Evolutionary conservation across 2,797 vertebrate genomes (phyloP), one percentile per base, ranked within the genome.

Genomic region (Chromis chromis): DNA sequence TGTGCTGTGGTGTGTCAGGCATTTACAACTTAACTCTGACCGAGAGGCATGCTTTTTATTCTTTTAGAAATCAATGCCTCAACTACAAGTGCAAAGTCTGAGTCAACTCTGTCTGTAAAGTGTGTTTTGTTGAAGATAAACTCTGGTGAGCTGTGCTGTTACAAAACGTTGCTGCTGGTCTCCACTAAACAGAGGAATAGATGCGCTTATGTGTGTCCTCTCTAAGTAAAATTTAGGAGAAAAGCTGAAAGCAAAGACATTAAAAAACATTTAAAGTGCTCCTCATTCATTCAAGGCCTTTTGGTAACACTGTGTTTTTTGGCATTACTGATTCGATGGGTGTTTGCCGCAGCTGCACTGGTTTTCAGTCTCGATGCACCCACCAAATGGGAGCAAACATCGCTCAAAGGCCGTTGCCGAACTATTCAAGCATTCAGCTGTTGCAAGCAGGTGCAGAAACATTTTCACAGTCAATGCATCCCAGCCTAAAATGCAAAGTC

Each of bases 401-500:
- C 33, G 57, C 79, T 75, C 65, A 49, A 52, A 82, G 65, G 58
- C 57, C 10, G 6, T 6, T 25, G 55, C 70, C 14, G 2, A 48
- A 46, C 56, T 65, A 19, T 57, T 76, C 48, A 56, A 74, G 67
- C 78, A 60, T 83, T 79, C 67, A 79, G 5, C 80, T 81, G 73
- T 70, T 80, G 74, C 63, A 73, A 77, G 65, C 68, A 25, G 62
- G 27, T 63, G 67, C 74, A 74, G 67, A 76, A 70, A 80, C 46
- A 16, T 53, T 80, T 83, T 72, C 72, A 78, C 71, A 69, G 48
- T 74, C 67, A 67, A 79, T 70, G 78, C 40, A 55, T 76, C 57
- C 21, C 49, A 49, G 65, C 65, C 11, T 39, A 14, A 84, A 81
- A 85, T 80, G 44, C 55, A 76, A 75, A 84, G 67, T 73, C 74